Evolutionary conservation across 2,797 vertebrate genomes (phyloP).

Genomic region (Intellagama lesueurii): DNA sequence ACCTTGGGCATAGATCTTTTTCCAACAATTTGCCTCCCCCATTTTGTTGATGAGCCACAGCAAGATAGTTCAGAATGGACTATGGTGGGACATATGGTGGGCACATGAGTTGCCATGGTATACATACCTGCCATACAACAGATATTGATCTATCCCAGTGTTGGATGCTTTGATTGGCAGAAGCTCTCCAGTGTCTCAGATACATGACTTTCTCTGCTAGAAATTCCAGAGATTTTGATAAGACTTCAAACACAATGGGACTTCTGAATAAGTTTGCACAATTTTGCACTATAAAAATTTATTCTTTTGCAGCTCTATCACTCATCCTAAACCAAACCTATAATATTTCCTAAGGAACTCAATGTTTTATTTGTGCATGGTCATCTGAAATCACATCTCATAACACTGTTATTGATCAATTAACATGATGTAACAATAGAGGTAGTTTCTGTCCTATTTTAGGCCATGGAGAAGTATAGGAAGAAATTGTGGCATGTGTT

Average conservation of each 20-base stretch:
- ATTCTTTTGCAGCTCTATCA: neutral
- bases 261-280: neutral
- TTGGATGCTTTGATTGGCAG: neutral
- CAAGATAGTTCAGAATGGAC: neutral
- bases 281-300: neutral
- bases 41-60: neutral
- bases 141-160: neutral
- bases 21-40: neutral
- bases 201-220: neutral
- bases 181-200: neutral
- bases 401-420: neutral
- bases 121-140: neutral
- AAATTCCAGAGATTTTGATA: neutral
- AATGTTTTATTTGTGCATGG: neutral
- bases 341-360: neutral
- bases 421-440: neutral
- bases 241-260: neutral
- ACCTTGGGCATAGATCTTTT: neutral
- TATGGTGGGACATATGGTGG: neutral
- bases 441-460: neutral
- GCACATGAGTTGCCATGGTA: neutral
- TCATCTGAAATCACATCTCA: neutral
- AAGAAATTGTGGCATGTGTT: neutral
- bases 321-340: neutral
- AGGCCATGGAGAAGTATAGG: no score